phyloP scores from a whole-genome alignment of 2,797 vertebrate species.

The Dromococcyx pavoninus region DNA sequence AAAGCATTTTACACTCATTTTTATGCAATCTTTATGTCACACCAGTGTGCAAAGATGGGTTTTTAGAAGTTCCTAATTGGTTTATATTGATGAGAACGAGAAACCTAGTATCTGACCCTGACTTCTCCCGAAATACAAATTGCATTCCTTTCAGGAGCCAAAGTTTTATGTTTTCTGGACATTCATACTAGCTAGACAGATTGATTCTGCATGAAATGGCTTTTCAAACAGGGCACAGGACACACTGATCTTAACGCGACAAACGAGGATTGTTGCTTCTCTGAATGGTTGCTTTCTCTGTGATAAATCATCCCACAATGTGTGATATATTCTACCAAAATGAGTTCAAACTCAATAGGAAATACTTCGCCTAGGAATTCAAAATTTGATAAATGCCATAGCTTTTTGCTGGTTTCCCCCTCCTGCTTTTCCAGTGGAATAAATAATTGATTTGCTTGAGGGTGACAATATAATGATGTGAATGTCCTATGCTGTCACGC shows the following conservation, averaged over 20 bases:
- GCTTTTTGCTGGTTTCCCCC: not conserved
- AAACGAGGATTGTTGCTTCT: not conserved
- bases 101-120: rapidly evolving
- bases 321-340: not conserved
- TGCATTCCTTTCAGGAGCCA: not conserved
- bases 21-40: not conserved
- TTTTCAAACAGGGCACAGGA: not conserved
- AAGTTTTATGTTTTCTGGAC: not conserved
- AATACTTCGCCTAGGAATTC: not conserved
- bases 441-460: not conserved
- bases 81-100: not conserved
- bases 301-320: not conserved
- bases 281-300: not conserved
- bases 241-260: not conserved
- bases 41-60: rapidly evolving
- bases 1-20: not conserved
- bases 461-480: not conserved
- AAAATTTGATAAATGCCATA: not conserved
- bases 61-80: not conserved
- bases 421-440: not conserved
- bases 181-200: not conserved
- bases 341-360: not conserved
- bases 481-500: not conserved
- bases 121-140: not conserved
- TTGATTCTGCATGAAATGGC: not conserved